A percentile compares a stretch with the other conserved stretches of the same genome.
phyloP scores from a whole-genome alignment of 2,797 vertebrate species.

The Lates japonicus region DNA sequence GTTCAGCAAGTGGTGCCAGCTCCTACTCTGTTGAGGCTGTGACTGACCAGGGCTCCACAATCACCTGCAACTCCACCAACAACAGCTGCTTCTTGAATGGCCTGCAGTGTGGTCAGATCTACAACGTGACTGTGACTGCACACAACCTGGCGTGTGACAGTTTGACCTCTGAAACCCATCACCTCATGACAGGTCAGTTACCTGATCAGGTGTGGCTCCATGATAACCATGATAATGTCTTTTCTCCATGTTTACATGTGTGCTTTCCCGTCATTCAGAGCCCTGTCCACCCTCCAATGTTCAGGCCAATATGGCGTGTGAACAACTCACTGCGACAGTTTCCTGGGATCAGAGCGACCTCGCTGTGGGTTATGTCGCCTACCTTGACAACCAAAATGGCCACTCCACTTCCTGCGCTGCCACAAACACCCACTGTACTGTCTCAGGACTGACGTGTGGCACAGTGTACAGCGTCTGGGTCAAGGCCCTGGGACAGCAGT shows the following conservation, averaged over 20 bases:
- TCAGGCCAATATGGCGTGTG: constrained; percentile 68
- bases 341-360: constrained; percentile 79
- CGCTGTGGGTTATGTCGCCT: constrained; percentile 75
- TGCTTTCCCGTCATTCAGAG: constrained; percentile 63
- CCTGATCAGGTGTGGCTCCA: not conserved
- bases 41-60: constrained; percentile 29
- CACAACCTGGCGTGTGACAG: constrained; percentile 45
- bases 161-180: constrained; percentile 45
- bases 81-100: constrained; percentile 68
- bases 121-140: constrained; percentile 78
- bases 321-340: constrained; percentile 53
- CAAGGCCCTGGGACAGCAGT: constrained; percentile 64
- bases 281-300: constrained; percentile 82
- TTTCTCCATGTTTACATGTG: not conserved
- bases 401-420: constrained; percentile 56
- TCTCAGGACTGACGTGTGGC: constrained; percentile 73
- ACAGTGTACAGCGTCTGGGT: constrained; percentile 71
- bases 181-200: constrained; percentile 74
- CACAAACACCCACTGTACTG: constrained; percentile 51
- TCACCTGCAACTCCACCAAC: constrained; percentile 58
- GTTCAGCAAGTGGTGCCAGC: constrained; percentile 38
- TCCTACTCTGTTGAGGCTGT: constrained; percentile 70
- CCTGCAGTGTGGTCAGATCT: constrained; percentile 78
- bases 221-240: not conserved
- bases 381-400: constrained; percentile 57